Base-by-base conservation (phyloP, 2,113 vertebrate genomes). In the Rutilus rutilus region DNA sequence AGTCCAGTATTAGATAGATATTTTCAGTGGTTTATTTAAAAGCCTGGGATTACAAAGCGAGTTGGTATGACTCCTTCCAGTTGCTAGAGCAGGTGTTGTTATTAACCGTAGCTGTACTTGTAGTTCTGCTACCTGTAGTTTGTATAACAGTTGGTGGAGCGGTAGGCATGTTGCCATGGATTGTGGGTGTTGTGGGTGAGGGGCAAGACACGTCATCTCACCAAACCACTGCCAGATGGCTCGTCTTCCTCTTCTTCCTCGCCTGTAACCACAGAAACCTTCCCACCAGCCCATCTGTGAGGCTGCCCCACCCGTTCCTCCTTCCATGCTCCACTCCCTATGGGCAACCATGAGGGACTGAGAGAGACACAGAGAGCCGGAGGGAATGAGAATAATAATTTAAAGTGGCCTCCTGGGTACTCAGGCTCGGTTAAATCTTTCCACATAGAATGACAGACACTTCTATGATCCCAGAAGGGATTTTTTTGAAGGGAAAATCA, bases 141-240 rank as follows among this genome's bases (percentile, higher is more conserved):
- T 64, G 57, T 76, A 11, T 85, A 60, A 47, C 71, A 59, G 52
- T 85, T 39, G 39, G 33, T 89, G 88, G 85, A 89, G 86, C 67
- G 42, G 76, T 88, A 88, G 85, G 85, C n/a, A 79, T 87, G 59
- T 64, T 88, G 87, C 89, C 89, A 85, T 88, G 89, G 74, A 82
- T 90, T 86, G 77, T 71, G 50, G 47, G 87, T 88, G 90, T 91
- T 90, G 92, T 91, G 90, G 91, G 90, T 92, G 90, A 91, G 90
- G 75, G 85, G 90, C 90, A 78, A 89, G 36, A 88, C 90, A 89
- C 83, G 82, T 91, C 90, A 91, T 92, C 90, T 91, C 90, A 83
- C 87, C 90, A 74, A 91, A 85, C 78, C 89, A 85, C 36, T 84
- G 92, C 90, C 92, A 92, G 91, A 87, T 90, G 90, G 82, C 84